Base-by-base conservation (phyloP, 2,113 vertebrate species). In the Motacilla tschutschensis region DNA sequence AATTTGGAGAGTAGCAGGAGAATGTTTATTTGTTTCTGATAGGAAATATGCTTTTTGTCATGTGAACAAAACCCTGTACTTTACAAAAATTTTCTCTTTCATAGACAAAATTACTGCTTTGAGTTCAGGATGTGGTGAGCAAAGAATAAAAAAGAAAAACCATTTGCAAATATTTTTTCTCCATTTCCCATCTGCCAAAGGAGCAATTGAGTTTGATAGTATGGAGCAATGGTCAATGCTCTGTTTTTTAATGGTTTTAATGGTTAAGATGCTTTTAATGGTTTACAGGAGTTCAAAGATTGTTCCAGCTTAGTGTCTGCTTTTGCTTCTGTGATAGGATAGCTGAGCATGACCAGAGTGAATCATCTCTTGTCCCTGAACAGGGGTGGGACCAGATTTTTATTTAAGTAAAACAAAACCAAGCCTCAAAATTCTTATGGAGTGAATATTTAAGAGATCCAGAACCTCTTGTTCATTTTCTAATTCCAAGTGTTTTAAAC, bases 81-180 rank as follows among this genome's bases (percentile, higher is more conserved):
- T 91, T 10, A 67, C 25, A 73, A 81, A 86, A 74, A n/a, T 41
- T 70, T 83, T 54, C 20, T 89, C 62, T 79, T 84, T 87, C 64
- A 22, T 66, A 74, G 48, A 59, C 36, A 8, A 77, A 90, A 67
- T 87, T 79, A 72, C 35, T 85, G 47, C 48, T 91, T 91, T 84
- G 53, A 80, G 28, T 77, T 91, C 65, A 88, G 79, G 60, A 77
- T 94, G 79, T 92, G 79, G 76, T 80, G 10, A 54, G 38, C 41
- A 92, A 87, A 74, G 69, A 87, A 79, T 59, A 59, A 82, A 85
- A 71, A 75, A 29, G 60, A 76, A 89, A 78, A 91, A 25, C 9
- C 18, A 43, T 65, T 90, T 79, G 36, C 15, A 84, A 53, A 88
- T 82, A 50, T 36, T 36, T 74, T 92, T 86, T 70, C 29, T 91